phyloP scores from a whole-genome alignment of 2,797 vertebrate genomes.

The Muraenolepis orangiensis region DNA sequence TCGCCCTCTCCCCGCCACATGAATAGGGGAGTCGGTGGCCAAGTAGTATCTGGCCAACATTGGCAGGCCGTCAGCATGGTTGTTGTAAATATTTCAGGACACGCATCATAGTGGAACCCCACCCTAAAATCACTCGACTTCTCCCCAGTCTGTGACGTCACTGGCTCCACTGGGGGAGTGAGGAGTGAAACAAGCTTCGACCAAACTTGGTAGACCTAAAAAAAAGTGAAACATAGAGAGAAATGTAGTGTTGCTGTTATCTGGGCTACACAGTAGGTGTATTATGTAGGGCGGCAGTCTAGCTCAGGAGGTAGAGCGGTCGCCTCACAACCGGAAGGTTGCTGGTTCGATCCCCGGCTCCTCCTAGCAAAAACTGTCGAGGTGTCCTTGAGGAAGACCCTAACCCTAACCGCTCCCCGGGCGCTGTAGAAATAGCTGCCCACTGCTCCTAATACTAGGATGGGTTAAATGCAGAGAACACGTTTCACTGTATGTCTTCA shows the following conservation, averaged over 20 bases:
- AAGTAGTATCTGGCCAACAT: slow-evolving; percentile 54
- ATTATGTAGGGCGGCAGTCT: too few species aligned
- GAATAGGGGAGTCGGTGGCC: slow-evolving; percentile 35
- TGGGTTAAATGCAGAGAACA: too few species aligned
- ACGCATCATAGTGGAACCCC: slow-evolving; percentile 71
- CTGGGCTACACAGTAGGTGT: neutral
- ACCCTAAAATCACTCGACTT: slow-evolving; percentile 69
- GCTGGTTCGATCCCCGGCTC: too few species aligned
- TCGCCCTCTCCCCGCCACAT: neutral
- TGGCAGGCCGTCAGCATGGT: slow-evolving; percentile 42
- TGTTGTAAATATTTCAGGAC: slow-evolving; percentile 72
- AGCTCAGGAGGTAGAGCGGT: too few species aligned
- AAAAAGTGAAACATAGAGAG: neutral
- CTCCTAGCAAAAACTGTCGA: too few species aligned
- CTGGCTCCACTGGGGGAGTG: slow-evolving; percentile 51
- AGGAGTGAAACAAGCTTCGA: neutral
- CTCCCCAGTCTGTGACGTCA: slow-evolving; percentile 62
- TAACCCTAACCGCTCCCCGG: too few species aligned
- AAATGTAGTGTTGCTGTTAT: neutral
- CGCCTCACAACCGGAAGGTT: too few species aligned
- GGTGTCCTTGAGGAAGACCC: too few species aligned
- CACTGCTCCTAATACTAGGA: too few species aligned
- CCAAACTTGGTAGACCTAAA: neutral
- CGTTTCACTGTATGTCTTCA: too few species aligned
- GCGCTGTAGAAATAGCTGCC: too few species aligned